Conservation (phyloP, 2,113 vertebrate genomes). For the Pachyramphus minor region DNA sequence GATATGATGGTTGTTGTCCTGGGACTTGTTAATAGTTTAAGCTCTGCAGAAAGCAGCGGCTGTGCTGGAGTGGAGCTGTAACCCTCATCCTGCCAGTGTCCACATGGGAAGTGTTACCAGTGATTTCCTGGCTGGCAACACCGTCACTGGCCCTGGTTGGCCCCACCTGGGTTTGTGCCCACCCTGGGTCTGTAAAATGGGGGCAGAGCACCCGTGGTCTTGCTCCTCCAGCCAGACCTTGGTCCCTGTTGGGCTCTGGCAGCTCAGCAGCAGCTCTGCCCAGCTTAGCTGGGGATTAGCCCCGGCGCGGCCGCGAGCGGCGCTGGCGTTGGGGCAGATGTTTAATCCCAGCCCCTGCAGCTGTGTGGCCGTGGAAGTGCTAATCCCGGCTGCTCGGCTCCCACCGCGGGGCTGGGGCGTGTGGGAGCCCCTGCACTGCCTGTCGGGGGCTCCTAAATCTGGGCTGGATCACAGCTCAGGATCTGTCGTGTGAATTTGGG, state of each 20-base stretch:
- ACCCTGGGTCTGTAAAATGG: accelerated
- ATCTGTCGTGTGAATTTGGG: accelerated
- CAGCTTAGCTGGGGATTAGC: not conserved
- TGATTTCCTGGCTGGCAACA: not conserved
- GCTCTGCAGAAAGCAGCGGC: not conserved
- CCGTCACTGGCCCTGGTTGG: too few relatives aligned
- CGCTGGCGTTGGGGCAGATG: not conserved
- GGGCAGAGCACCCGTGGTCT: not conserved
- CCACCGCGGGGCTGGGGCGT: accelerated
- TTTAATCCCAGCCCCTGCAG: accelerated
- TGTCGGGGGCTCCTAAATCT: accelerated
- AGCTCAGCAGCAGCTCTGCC: not conserved
- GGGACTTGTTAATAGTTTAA: not conserved
- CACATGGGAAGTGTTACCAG: accelerated
- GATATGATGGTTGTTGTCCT: accelerated
- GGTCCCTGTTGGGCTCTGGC: not conserved
- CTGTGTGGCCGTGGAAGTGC: accelerated
- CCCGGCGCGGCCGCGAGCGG: accelerated
- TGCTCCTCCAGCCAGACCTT: not conserved
- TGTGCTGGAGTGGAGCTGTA: accelerated
- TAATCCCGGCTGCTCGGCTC: not conserved
- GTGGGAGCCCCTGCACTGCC: accelerated
- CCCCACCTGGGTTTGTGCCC: not conserved
- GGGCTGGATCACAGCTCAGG: accelerated
- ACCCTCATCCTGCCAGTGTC: not conserved